Evolutionary conservation across 2,797 vertebrate genomes (phyloP).

Genomic region (Hipposideros larvatus): DNA sequence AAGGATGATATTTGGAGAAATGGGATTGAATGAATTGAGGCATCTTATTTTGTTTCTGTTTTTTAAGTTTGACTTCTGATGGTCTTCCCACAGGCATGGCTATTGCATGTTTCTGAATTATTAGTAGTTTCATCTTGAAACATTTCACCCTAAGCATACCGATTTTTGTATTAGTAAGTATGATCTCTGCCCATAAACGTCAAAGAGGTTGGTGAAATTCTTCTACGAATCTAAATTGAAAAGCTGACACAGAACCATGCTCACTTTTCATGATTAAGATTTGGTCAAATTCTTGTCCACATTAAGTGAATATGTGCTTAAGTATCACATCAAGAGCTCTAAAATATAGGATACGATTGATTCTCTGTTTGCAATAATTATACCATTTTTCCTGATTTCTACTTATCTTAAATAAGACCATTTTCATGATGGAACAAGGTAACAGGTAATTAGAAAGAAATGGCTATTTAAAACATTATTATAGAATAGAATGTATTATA

Average conservation of each 20-base stretch:
- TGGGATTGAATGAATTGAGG: slow-evolving; percentile 15
- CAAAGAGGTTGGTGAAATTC: slow-evolving; percentile 18
- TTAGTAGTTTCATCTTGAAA: not conserved
- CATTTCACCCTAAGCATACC: not conserved
- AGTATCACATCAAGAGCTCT: slow-evolving; percentile 17
- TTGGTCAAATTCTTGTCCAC: slow-evolving; percentile 22
- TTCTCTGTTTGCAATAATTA: slow-evolving; percentile 68
- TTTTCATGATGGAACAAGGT: slow-evolving; percentile 59
- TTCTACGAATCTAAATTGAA: not conserved
- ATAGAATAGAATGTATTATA: slow-evolving; percentile 19
- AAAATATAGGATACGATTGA: not conserved
- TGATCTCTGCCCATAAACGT: slow-evolving; percentile 14
- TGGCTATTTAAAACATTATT: slow-evolving; percentile 8
- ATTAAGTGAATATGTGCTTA: slow-evolving; percentile 33
- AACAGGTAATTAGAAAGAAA: slow-evolving; percentile 62
- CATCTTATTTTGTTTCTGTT: slow-evolving; percentile 42
- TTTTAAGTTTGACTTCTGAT: slow-evolving; percentile 5
- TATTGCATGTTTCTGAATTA: not conserved
- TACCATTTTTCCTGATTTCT: not conserved
- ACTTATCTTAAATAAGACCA: slow-evolving; percentile 38
- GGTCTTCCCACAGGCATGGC: not conserved
- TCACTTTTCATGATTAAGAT: not conserved
- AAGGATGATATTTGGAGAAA: slow-evolving; percentile 61
- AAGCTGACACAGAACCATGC: not conserved
- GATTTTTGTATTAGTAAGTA: slow-evolving; percentile 14